Evolutionary conservation across 2,888 invertebrate genomes (phyloP).

Genomic region (Ichneumoninae sp.): DNA sequence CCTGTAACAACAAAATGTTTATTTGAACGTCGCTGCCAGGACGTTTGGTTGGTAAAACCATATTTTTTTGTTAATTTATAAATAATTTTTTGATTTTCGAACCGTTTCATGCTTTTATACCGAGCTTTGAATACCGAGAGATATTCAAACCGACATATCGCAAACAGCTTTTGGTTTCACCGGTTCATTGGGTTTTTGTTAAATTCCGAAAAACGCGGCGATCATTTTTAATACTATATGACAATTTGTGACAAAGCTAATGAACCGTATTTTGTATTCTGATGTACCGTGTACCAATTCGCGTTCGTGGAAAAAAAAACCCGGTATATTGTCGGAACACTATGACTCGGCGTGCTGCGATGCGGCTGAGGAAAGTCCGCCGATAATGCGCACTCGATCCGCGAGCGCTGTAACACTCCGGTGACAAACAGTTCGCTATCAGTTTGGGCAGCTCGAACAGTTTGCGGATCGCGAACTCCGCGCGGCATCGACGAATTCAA

Average conservation of each 20-base stretch:
- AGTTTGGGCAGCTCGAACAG: background rate
- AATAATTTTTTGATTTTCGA: too few relatives aligned
- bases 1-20: too few relatives aligned
- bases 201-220: background rate
- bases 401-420: background rate
- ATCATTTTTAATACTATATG: background rate
- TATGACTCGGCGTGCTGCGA: background rate
- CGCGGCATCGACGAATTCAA: background rate
- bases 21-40: too few relatives aligned
- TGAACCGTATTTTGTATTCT: background rate
- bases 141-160: background rate
- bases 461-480: background rate
- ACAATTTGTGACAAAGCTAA: background rate
- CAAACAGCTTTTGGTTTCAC: background rate
- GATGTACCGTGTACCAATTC: background rate
- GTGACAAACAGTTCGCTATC: background rate
- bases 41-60: too few relatives aligned
- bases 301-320: background rate
- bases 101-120: background rate
- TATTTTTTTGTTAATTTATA: too few relatives aligned
- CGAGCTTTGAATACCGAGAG: background rate
- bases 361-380: background rate
- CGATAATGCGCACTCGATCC: background rate
- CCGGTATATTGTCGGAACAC: background rate
- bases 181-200: background rate